Conservation (phyloP, 2,888 invertebrate species). For the Smittia aterrima region DNA sequence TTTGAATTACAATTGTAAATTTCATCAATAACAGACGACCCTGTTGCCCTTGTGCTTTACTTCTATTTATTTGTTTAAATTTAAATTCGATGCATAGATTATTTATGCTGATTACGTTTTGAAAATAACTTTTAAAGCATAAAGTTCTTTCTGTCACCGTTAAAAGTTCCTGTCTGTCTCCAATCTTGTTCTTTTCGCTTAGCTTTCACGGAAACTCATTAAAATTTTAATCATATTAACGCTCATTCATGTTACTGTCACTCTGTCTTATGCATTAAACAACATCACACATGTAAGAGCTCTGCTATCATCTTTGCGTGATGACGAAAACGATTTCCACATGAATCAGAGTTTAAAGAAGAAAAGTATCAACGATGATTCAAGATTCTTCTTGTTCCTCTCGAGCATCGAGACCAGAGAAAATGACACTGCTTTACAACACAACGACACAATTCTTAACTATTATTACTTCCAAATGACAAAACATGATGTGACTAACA, state of each 20-base stretch:
- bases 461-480: constrained; percentile 39
- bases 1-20: constrained; percentile 36
- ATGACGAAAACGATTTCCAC: background rate
- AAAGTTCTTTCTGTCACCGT: no score
- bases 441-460: constrained; percentile 15
- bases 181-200: background rate
- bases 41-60: constrained; percentile 31
- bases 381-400: background rate
- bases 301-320: background rate
- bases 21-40: constrained; percentile 32
- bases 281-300: background rate
- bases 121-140: background rate
- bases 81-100: constrained; percentile 34
- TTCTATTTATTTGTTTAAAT: constrained; percentile 36
- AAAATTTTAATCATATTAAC: constrained; percentile 3
- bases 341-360: background rate
- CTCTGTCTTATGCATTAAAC: background rate
- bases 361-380: background rate
- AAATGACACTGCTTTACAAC: background rate
- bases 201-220: background rate
- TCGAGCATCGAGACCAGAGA: background rate
- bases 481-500: constrained; percentile 38
- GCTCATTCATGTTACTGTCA: background rate
- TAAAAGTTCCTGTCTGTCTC: no score
- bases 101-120: constrained; percentile 29